phyloP scores from a whole-genome alignment of 2,113 vertebrate species.

The Zingel zingel region DNA sequence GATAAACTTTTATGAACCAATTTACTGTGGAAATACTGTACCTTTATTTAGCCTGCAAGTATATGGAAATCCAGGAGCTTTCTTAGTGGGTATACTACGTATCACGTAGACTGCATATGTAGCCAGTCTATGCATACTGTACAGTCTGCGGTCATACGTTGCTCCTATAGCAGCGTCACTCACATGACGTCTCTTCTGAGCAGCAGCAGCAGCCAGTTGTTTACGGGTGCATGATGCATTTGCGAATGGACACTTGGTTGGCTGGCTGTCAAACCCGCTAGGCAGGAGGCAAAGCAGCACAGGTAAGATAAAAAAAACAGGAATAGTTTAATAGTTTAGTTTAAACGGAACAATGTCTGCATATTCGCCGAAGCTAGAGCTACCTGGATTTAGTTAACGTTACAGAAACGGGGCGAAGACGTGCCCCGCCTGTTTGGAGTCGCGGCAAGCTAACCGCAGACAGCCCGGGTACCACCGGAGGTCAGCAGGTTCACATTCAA shows the following conservation, averaged over 20 bases:
- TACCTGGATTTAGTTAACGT: neutral
- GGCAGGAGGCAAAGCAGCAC: neutral
- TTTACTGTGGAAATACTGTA: no score
- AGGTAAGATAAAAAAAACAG: constrained; percentile 37
- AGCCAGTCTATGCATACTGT: neutral
- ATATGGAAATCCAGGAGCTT: no score
- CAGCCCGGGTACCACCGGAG: neutral
- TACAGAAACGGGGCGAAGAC: neutral
- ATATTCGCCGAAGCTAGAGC: accelerated
- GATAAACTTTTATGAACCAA: no score
- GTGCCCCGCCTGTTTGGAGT: neutral
- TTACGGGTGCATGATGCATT: constrained; percentile 37
- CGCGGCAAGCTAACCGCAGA: neutral
- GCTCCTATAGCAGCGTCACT: neutral
- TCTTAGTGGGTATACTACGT: no score
- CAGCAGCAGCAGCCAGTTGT: constrained; percentile 45
- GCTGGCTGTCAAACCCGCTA: neutral
- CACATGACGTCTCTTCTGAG: constrained; percentile 57
- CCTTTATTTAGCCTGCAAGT: no score
- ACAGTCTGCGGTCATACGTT: neutral
- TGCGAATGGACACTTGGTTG: constrained; percentile 2
- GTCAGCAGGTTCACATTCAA: neutral
- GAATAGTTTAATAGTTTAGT: neutral
- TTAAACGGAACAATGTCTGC: no score
- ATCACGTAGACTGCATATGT: no score